phyloP scores from a whole-genome alignment of 2,113 vertebrate species.

The Seriola rivoliana region DNA sequence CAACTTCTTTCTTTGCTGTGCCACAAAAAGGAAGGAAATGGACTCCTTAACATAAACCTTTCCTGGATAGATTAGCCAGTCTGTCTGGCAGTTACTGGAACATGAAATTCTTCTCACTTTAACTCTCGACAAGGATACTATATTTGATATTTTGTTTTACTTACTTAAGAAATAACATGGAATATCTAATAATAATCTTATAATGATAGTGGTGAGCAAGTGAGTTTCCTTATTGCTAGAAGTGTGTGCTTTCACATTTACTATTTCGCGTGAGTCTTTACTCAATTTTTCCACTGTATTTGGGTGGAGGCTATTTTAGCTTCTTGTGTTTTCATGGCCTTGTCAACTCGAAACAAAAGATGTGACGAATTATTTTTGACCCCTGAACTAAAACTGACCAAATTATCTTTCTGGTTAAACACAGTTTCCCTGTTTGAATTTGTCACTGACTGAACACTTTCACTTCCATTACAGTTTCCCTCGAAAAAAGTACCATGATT shows the following conservation, averaged over 20 bases:
- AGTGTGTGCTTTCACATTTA: background rate
- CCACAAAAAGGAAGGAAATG: background rate
- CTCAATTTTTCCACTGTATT: background rate
- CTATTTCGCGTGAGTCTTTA: background rate
- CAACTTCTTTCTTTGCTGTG: background rate
- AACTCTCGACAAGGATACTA: background rate
- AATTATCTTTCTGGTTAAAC: fast-evolving
- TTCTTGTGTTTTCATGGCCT: background rate
- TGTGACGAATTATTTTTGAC: background rate
- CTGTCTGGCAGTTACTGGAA: background rate
- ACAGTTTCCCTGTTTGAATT: background rate
- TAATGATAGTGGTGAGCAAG: background rate
- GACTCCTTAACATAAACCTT: background rate
- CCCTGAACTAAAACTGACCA: background rate
- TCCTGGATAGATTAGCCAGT: background rate
- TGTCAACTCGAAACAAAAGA: background rate
- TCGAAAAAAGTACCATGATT: background rate
- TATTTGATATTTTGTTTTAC: background rate
- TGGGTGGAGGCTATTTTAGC: background rate
- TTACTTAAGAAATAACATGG: background rate
- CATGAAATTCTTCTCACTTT: background rate
- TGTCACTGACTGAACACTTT: conserved; percentile 21
- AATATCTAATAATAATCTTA: background rate
- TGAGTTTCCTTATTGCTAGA: background rate
- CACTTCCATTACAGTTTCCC: conserved; percentile 32